Evolutionary conservation across 2,888 invertebrate genomes (phyloP), one percentile per base, ranked within the genome.

Genomic region (Autographa gamma): DNA sequence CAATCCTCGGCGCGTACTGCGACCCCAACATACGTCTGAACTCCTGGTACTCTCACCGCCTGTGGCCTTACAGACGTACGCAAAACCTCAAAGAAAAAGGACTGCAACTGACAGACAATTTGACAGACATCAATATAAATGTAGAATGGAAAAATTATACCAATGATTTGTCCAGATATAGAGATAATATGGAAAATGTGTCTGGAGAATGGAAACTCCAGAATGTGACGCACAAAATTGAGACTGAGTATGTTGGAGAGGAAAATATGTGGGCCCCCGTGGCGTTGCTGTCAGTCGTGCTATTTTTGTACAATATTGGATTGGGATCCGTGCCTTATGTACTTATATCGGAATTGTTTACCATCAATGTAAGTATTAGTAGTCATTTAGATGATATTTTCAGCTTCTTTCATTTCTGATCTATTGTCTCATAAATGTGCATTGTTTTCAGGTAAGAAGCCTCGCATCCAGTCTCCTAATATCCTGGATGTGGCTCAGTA

Each of bases 311-410:
- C 81, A 95, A 95, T 71, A 91, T 95, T 63, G 95, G 95, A 60
- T 87, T 95, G 81, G 95, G 95, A 74, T 95, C 95, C 13, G 93
- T 95, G 88, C 95, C 95, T 90, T 95, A 92, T 81, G 94, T 95
- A 41, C 86, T 95, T 69, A 90, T 95, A 71, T 92, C 95, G 32
- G 95, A 95, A 65, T 76, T 95, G 66, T 95, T 95, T 89, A 85
- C 92, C 58, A 89, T 93, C 16, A 92, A 94, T 84, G 95, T 95
- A 70, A 94, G 95, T 95, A 88, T 76, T 32, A 25, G 2, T 54
- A 32, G 43, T 5, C 16, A 14, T 5, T 16, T 16, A 14, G 52
- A 18, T 52, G 11, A 38, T 38, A 38, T 11, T 38, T 2, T 9
- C 11, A 2, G 34, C 6, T 9, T 34, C 6, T 34, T 38, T 11